Base-by-base conservation (phyloP, 2,797 vertebrate genomes). In the Acipenser transmontanus region DNA sequence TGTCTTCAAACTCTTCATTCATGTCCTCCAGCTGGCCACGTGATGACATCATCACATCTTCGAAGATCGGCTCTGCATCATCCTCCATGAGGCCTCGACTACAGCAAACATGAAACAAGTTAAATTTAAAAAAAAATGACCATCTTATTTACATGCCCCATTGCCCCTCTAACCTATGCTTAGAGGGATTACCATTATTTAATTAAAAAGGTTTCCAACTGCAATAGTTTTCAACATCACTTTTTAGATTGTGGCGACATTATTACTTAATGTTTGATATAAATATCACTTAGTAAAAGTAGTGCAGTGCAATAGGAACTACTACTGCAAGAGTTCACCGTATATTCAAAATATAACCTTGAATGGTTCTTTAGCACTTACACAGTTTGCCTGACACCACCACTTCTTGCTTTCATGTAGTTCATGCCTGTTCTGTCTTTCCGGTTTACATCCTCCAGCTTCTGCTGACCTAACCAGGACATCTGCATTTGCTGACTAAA, bases 1-100 rank as follows among this genome's bases (percentile, higher is more conserved):
- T 99, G 84, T 99, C 97, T 76, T 99, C 97, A 76, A 99, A 99
- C 85, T 99, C 97, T 80, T 99, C 97, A 2, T 97, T 99, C 97
- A 99, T 99, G 76, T 99, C 97, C 81, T 99, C 97, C 79, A 99
- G 85, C 71, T 99, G 97, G 67, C 95, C 95, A 65, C 97, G 91
- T 63, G 97, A 99, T 65, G 97, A 99, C 96, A 99, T 99, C 97
- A 99, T 99, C 73, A 99, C 97, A 70, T 99, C 97, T 82, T 99
- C 97, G 72, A 99, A 99, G 85, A 99, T 99, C 62, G 97, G 97
- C 85, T 99, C 97, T 0, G 96, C 97, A 11, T 99, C 97, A 76
- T 99, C 97, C 81, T 99, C 97, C 97, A 99, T 99, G 76, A 99
- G 87, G 67, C 96, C 96, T 61, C 96, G 95, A 69, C 97, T 98